Conservation (phyloP, 2,888 invertebrate genomes). For the Sphaerophoria taeniata region DNA sequence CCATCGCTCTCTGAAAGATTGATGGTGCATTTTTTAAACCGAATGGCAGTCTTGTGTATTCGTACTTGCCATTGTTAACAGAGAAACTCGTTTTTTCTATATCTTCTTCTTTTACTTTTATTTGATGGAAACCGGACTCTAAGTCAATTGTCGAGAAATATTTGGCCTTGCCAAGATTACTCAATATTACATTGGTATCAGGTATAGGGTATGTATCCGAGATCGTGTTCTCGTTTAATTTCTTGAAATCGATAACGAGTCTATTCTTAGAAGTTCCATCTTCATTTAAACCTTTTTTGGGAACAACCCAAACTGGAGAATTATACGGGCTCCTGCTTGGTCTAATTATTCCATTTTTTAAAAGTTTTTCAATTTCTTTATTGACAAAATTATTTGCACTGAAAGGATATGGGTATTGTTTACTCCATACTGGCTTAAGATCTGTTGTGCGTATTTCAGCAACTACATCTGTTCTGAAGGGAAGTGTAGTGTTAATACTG, state of each 20-base stretch:
- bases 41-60: background rate
- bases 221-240: background rate
- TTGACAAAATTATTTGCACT: constrained; percentile 46
- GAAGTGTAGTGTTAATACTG: constrained; percentile 6
- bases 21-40: constrained; percentile 1
- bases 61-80: constrained; percentile 4
- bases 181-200: background rate
- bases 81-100: background rate
- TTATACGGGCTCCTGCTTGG: constrained; percentile 14
- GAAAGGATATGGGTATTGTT: constrained; percentile 48
- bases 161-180: background rate
- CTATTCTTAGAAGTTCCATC: constrained; percentile 16
- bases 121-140: background rate
- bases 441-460: constrained; percentile 18
- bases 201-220: constrained; percentile 3
- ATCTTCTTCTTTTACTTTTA: background rate
- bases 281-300: constrained; percentile 25
- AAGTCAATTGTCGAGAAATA: no score
- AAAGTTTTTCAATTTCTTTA: constrained; percentile 31
- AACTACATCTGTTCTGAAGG: constrained; percentile 24
- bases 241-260: constrained; percentile 41
- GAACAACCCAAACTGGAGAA: background rate
- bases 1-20: constrained; percentile 1
- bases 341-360: constrained; percentile 35
- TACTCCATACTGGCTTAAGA: constrained; percentile 42